Base-by-base conservation (phyloP, 1,140 invertebrate genomes). In the Pissodes strobi region DNA sequence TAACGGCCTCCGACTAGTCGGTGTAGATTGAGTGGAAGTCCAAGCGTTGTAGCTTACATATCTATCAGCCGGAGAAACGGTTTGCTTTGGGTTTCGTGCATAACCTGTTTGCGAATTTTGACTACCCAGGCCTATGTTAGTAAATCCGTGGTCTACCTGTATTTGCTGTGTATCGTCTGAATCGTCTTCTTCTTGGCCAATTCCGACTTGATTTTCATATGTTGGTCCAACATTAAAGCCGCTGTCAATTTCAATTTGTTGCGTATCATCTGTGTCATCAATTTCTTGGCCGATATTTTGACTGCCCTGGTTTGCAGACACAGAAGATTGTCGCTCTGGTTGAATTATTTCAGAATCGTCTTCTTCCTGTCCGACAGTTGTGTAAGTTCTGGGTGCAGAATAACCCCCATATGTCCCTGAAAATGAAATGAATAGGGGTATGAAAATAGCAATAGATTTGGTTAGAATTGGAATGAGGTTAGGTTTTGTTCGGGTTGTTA, bases 271-370 rank as follows among this genome's bases (percentile, higher is more conserved):
- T n/a, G n/a, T n/a, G 1, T 64, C 48, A 12, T 66, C 58, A 13
- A 55, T 13, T 25, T 57, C 37, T 27, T 25, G 38, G 5, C 41
- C 61, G 15, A 55, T 21, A 49, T 49, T 18, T n/a, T 38, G 57
- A 21, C n/a, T 45, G 39, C 3, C 6, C 21, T 21, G 49, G 17
- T 51, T 56, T 56, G 12, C 49, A 52, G 10, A 2, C 2, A 13
- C 10, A 43, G 27, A n/a, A 39, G 17, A 12, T 37, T 53, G 15
- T 17, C 17, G 6, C 12, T 23, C 12, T 52, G 34, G 46, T 27
- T 53, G 59, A 41, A 17, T 34, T 19, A 34, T 13, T 22, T 66
- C 57, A 6, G 64, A 59, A 49, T 66, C 57, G 22, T 56, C 58
- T 45, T 23, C 37, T 37, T 45, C 37, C 13, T 66, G 64, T 5